Base-by-base conservation (phyloP, 2,888 invertebrate species). In the Crocallis elinguaria region DNA sequence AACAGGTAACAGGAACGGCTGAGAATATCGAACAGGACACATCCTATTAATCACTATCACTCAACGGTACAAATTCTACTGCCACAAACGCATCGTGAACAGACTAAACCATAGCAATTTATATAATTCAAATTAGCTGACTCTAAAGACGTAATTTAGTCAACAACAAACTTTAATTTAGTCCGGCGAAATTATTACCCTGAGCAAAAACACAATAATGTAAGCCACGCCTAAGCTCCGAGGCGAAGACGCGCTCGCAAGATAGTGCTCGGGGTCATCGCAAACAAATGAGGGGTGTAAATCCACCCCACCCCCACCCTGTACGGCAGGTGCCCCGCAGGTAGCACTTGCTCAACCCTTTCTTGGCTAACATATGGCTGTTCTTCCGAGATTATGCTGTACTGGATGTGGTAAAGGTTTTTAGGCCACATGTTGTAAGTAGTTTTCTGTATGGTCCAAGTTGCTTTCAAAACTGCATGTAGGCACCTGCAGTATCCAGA, bases 211-310 rank as follows among this genome's bases (percentile, higher is more conserved):
- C 72, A 68, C 64, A 57, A 73, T 69, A 74, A 77, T 75, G 67
- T 80, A 72, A 77, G 66, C 79, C 71, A 53, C 67, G 67, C 67
- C 73, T 83, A 78, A 85, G 72, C 69, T 71, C 66, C 69, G 75
- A 84, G 77, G 76, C 81, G 86, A 83, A 84, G 76, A 78, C 82
- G 82, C 78, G 53, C 48, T 48, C 77, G 75, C 76, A 68, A 86
- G 86, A 87, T 86, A 88, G 80, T 82, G 77, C 82, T 83, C 67
- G 89, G 92, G 93, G 93, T 93, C 93, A 93, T 93, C 92, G 92
- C 93, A 93, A 93, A 93, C 93, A 93, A 93, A 93, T 93, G 93
- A 93, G 93, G 93, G 90, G 93, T 89, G 93, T 93, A 92, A 93
- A 93, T 92, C 92, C 92, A 82, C 88, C 66, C 72, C 67, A 8